Evolutionary conservation across 2,113 vertebrate genomes (phyloP), one percentile per base, ranked within the genome.

Genomic region (Antigone vipio): DNA sequence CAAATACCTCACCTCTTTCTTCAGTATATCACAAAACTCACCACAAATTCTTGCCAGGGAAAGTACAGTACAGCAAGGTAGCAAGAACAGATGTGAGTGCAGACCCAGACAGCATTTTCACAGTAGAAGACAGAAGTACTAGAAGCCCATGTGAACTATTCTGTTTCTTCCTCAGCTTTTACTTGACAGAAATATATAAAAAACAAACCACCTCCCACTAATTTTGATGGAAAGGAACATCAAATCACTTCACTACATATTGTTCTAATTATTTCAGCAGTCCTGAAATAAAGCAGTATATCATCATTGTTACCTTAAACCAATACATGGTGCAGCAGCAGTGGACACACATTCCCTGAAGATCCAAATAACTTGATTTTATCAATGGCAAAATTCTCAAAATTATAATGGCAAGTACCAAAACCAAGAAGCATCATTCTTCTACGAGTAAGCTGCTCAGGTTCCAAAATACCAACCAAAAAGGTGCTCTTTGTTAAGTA

Each of bases 401-500:
- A 80, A 59, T 67, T 40, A 52, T 14, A 32, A 29, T 52, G 40
- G 26, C 38, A 73, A 83, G 30, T 22, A 67, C 17, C 63, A 79
- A 94, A 85, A 21, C 63, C n/a, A 77, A 83, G 66, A 73, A 45
- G 12, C 7, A 2, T 20, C 32, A 34, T 59, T 45, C 12, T 45
- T 27, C 27, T 40, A 24, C 4, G 9, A 71, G 78, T 50, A 81
- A 67, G 44, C 38, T 75, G 45, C 35, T 76, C 59, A 42, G 20
- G 22, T 47, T 84, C 14, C 18, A 62, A 74, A 86, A 76, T 5
- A 24, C 6, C 34, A 73, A 79, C 11, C 20, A 44, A 62, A 69
- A 53, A n/a, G 1, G 2, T 16, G 9, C 9, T 44, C 8, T 82
- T 40, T 63, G 10, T 26, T 55, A 59, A 1, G 0, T 55, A 30